Base-by-base conservation (phyloP, 1,140 invertebrate species). In the Caenorhabditis remanei region DNA sequence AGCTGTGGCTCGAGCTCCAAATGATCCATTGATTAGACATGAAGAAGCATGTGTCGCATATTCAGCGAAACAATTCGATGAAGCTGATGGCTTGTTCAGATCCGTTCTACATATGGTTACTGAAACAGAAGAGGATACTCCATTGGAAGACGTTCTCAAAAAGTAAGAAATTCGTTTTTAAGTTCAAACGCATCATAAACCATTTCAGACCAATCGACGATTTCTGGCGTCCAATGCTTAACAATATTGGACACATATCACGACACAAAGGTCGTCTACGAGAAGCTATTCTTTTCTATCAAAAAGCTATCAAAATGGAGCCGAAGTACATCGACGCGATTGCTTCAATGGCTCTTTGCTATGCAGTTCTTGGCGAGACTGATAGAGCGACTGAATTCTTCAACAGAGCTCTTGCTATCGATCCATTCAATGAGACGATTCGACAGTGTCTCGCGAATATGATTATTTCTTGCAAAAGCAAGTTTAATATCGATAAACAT, bases 151-250 rank as follows among this genome's bases (percentile, higher is more conserved):
- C 11, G 46, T n/a, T 8, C 19, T 79, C 21, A 79, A 79, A n/a
- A 79, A 53, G 71, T 50, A 79, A 19, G 63, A 13, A 32, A 7
- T 67, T 67, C 4, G 4, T 71, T 71, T 1, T 5, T 41, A 71
- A 13, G 21, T 41, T 65, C 40, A 9, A 9, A 65, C 41, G 11
- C 16, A 61, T 61, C 32, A 32, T 32, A 2, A n/a, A 40, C 6
- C 40, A 19, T 71, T 71, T 9, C 43, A 71, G 67, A 32, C 21
- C 21, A 71, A 79, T 79, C 14, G 71, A 79, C 21, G 71, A 79
- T 40, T 79, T 79, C 40, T 79, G 71, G 71, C 40, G 46, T 11
- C 71, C 71, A 79, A 79, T 79, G 71, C 71, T 79, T 46, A 79
- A 79, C 21, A 79, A 79, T n/a, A n/a, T 79, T 24, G 71, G 71